A percentile compares a stretch with the other conserved stretches of the same genome.
Evolutionary conservation across 2,113 vertebrate genomes (phyloP).

Genomic region (Alligator mississippiensis): DNA sequence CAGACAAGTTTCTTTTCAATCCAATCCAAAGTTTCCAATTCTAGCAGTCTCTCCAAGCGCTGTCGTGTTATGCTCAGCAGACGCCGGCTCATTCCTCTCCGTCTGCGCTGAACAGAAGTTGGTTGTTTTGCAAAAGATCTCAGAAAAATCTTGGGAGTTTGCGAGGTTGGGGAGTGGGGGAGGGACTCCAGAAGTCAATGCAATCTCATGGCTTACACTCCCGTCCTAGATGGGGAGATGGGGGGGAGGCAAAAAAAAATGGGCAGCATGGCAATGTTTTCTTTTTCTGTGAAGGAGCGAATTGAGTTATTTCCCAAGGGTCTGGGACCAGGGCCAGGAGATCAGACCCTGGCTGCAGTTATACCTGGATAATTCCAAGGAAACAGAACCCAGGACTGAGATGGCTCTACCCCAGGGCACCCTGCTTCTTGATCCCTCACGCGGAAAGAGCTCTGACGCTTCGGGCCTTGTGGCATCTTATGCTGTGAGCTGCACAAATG

Average conservation of each 20-base stretch:
- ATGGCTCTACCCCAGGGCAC: not conserved
- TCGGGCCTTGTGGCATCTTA: no score
- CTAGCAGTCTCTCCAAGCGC: not conserved
- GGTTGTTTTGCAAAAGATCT: not conserved
- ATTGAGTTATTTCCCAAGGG: rapidly evolving
- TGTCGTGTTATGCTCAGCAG: not conserved
- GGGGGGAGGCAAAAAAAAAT: not conserved
- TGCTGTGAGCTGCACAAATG: no score
- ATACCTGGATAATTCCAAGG: not conserved
- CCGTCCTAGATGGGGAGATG: not conserved
- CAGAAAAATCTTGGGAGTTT: not conserved
- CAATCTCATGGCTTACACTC: not conserved
- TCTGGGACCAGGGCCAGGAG: not conserved
- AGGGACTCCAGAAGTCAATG: not conserved
- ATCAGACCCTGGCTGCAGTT: not conserved
- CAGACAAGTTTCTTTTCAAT: not conserved
- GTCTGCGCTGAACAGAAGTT: not conserved
- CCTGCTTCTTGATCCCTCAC: no score
- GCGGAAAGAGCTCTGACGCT: no score
- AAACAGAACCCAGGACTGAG: rapidly evolving
- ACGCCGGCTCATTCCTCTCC: not conserved
- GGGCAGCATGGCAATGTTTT: not conserved
- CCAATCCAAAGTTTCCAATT: not conserved
- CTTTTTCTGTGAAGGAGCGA: not conserved
- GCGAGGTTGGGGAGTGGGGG: rapidly evolving